Evolutionary conservation across 2,113 vertebrate genomes (phyloP).

Genomic region (Pseudopodoces humilis): DNA sequence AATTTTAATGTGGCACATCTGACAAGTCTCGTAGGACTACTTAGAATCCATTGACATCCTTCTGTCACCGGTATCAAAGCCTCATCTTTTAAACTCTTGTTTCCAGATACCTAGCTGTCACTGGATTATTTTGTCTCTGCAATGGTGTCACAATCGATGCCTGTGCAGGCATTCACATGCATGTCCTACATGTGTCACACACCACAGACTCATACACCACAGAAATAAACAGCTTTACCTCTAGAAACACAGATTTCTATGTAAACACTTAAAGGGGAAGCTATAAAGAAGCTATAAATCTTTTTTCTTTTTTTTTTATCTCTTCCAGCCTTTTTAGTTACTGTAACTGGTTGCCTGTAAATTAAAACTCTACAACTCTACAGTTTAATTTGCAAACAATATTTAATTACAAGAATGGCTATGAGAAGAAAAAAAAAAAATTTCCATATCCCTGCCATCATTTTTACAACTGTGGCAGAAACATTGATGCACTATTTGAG

Average conservation of each 20-base stretch:
- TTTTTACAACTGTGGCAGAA: not conserved
- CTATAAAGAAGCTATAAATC: not conserved
- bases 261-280: not conserved
- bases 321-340: not conserved
- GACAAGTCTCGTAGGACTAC: slow-evolving; percentile 40
- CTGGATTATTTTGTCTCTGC: not conserved
- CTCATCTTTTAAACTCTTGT: slow-evolving; percentile 4
- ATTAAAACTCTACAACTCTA: not conserved
- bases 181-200: not conserved
- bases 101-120: not conserved
- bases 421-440: not conserved
- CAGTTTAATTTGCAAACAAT: not conserved
- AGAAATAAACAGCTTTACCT: not conserved
- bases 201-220: not conserved
- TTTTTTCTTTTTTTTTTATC: not conserved
- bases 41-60: slow-evolving; percentile 45
- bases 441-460: not conserved
- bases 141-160: not conserved
- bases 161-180: not conserved
- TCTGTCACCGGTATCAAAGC: slow-evolving; percentile 53
- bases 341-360: not conserved
- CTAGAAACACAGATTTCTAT: not conserved
- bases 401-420: not conserved
- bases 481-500: not conserved
- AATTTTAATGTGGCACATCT: slow-evolving; percentile 52